Base-by-base conservation (phyloP, 2,888 invertebrate species). In the Cacoxenus indagator region DNA sequence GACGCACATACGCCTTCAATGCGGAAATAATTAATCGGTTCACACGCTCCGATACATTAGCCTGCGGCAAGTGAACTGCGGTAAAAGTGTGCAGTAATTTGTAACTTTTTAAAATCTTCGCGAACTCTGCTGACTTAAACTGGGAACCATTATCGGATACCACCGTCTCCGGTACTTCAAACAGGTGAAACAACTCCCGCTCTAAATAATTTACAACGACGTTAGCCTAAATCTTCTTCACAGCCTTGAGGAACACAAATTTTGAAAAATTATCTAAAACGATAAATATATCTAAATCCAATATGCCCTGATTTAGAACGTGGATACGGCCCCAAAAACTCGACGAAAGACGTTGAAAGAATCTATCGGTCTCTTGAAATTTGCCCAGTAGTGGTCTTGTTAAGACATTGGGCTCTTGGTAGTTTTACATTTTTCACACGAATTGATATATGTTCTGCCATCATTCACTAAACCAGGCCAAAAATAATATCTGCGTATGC, bases 1-100 rank as follows among this genome's bases (percentile, higher is more conserved):
- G 65, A 9, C 48, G n/a, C n/a, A 75, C 17, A 45, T 65, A 69
- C 0, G 72, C 27, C 4, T 69, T 54, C 14, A 74, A 68, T 14
- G 59, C 71, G 1, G 69, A 67, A 9, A 73, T 67, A 5, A 64
- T 46, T 2, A 70, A 73, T 1, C 68, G 48, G 24, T 72, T 75
- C 0, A 72, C 71, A 2, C 71, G 48, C 29, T 74, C 67, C 2
- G 70, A 68, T 1, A 68, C 68, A 29, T 72, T 75, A 0, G 62
- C 48, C 46, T 71, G 72, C 19, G 55, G 55, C 4, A n/a, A 57
- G 19, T 64, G 19, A 14, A 26, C 3, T 26, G n/a, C n/a, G n/a
- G n/a, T 24, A 17, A 64, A 19, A 17, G n/a, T n/a, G n/a, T n/a
- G n/a, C n/a, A n/a, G n/a, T n/a, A n/a, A n/a, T n/a, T 19, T 19